Base-by-base conservation (phyloP, 1,140 invertebrate genomes). In the Drosophila navojoa region DNA sequence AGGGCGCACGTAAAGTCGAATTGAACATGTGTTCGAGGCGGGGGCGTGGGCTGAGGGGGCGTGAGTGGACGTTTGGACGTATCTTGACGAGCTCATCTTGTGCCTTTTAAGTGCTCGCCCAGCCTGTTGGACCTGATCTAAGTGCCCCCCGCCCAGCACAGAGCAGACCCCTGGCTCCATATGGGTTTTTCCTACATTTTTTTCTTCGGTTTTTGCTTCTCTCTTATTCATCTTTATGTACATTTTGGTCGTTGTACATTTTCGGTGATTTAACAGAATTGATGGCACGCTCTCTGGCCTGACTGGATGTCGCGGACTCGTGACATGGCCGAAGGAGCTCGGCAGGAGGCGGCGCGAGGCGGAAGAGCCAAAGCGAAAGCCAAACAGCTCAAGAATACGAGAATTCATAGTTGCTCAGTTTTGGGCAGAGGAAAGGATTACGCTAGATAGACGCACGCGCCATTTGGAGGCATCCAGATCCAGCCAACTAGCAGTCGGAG, bases 221-320 rank as follows among this genome's bases (percentile, higher is more conserved):
- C 35, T 49, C 53, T 53, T 22, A 44, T 62, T 68, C 53, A 60
- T 75, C 59, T 71, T 75, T 71, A 71, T 71, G 42, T 66, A 60
- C 66, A 44, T 62, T 60, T 52, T 77, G 71, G 22, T 50, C 60
- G 71, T 68, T 75, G 67, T 59, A 71, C 53, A 47, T 71, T 76
- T 70, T 81, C 59, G 79, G 82, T 86, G 84, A 87, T 82, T 87
- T 87, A 77, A 71, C 69, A 79, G 74, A 87, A 89, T 89, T 89
- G 79, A 87, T 87, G 84, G 77, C 79, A 79, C 72, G 67, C 79
- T 74, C 57, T 77, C 35, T 68, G 68, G 58, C 71, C 70, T 69
- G 59, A 72, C 49, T 45, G 49, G 55, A 49, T 63, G 44, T 29
- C 38, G 60, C 16, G 40, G 50, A 32, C 50, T 27, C 4, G 47